A percentile compares a stretch with the other conserved stretches of the same genome.
Conservation (phyloP, 2,797 vertebrate species). For the Sarcoramphus papa region DNA sequence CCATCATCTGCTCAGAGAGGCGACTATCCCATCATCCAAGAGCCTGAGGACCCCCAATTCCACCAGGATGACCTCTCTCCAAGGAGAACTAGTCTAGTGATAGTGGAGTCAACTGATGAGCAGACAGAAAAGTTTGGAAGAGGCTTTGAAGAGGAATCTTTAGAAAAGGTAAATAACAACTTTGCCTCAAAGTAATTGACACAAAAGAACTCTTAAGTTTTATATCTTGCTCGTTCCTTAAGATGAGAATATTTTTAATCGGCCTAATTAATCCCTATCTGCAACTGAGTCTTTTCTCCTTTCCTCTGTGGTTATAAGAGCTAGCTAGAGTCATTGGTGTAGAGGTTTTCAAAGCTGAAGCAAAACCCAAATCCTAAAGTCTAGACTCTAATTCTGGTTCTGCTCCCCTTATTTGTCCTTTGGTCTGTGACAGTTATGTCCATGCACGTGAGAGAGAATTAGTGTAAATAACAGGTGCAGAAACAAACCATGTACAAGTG, state of each 20-base stretch:
- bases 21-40: constrained; percentile 78
- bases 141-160: constrained; percentile 75
- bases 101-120: constrained; percentile 79
- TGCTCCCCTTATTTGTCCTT: not conserved
- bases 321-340: not conserved
- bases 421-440: not conserved
- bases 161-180: constrained; percentile 83
- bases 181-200: not conserved
- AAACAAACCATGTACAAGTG: not conserved
- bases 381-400: not conserved
- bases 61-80: constrained; percentile 47
- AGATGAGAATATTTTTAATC: not conserved
- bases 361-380: not conserved
- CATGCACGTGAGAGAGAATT: not conserved
- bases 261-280: not conserved
- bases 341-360: not conserved
- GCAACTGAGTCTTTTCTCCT: not conserved
- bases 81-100: constrained; percentile 65
- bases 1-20: constrained; percentile 31
- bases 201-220: not conserved
- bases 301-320: not conserved
- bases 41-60: constrained; percentile 68
- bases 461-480: not conserved
- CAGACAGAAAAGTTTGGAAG: constrained; percentile 73
- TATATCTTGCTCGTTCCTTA: not conserved